Base-by-base conservation (phyloP, 1,140 invertebrate genomes). In the Chymomyza costata region DNA sequence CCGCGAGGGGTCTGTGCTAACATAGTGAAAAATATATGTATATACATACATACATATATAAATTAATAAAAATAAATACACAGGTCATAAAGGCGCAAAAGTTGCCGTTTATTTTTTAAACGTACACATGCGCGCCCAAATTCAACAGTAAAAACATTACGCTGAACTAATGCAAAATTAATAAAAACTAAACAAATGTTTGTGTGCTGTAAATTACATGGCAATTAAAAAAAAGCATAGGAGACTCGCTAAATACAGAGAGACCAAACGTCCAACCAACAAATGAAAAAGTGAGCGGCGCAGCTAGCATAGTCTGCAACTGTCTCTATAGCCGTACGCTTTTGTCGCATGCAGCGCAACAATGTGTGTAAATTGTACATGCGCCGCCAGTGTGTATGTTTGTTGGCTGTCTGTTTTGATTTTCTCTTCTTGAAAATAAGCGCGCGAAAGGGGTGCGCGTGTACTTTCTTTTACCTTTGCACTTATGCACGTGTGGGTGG, bases 391-490 rank as follows among this genome's bases (percentile, higher is more conserved):
- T 61, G 53, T 61, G 53, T 53, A 46, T 44, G 46, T 57, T 61
- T 57, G 54, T 69, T 57, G 60, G 63, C 35, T 56, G 76, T 78
- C 71, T 78, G 71, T 78, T 78, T 78, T 78, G 71, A 64, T 78
- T 78, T 78, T 78, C 73, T 71, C 71, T 76, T 76, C 71, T 58
- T 78, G 41, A 80, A 78, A 54, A 71, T 78, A 78, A 78, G 71
- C 71, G 71, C 71, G 71, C 71, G 57, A 76, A 76, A 76, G 71
- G 69, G 71, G 66, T 76, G 71, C 71, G 69, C 71, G 71, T 78
- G 73, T 71, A 80, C 73, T 78, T 78, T 71, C 71, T 80, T 74
- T 68, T 73, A 38, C 48, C 52, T 50, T 21, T 50, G 48, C 16
- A 37, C 40, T 35, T 39, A 25, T 8, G 10, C 11, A 31, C 28